These are phyloP conservation scores for Podarcis raffonei DNA, from an alignment of 2,113 vertebrate species.

Conservation along the genomic window DNA sequence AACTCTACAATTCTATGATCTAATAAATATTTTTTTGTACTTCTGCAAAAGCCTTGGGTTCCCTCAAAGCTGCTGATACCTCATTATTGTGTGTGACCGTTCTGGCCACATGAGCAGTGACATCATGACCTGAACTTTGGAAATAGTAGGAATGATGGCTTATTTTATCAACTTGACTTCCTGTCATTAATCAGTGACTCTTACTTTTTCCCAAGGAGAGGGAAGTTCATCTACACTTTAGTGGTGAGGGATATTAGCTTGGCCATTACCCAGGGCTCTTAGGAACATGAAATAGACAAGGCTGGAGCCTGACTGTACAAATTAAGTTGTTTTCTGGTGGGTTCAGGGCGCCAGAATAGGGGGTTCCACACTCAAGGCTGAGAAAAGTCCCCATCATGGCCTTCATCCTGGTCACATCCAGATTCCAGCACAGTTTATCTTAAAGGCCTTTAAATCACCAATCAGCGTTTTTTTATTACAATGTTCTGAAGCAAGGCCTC, in stretches of 20 bases:
- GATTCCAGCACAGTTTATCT: constrained; percentile 8
- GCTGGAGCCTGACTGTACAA: no score
- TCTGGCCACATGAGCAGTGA: background rate
- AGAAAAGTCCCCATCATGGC: constrained; percentile 35
- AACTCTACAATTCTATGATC: no score
- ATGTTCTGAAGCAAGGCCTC: constrained; percentile 24
- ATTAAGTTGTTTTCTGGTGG: no score
- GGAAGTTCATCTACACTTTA: background rate
- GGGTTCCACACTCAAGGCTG: background rate
- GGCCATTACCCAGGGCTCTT: background rate
- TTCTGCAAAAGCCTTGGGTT: no score
- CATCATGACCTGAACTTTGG: background rate
- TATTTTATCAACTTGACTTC: background rate
- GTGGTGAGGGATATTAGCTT: background rate
- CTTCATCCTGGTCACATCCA: constrained; percentile 4
- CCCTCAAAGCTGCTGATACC: no score
- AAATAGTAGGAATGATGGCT: background rate
- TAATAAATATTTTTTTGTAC: no score
- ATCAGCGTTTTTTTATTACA: background rate
- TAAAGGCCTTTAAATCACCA: constrained; percentile 15
- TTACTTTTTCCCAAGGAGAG: background rate
- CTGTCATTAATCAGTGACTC: background rate
- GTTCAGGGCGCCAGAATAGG: constrained; percentile 6
- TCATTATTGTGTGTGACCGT: no score
- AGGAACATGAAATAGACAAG: background rate